These are phyloP conservation scores for Rotaria magnacalcarata DNA, from an alignment of 2,888 invertebrate species.

Conservation along the genomic window DNA sequence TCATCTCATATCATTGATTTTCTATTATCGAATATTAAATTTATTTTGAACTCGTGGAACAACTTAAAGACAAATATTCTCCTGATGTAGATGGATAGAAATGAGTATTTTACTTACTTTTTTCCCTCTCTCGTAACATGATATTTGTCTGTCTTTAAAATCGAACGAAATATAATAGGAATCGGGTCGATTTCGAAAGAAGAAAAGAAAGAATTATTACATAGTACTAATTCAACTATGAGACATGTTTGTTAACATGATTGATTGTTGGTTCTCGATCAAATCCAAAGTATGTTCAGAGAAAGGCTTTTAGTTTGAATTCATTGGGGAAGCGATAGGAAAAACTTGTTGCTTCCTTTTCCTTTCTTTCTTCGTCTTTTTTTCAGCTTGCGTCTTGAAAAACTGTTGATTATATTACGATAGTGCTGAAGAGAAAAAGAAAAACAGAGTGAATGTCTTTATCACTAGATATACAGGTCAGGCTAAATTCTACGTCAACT, in stretches of 20 bases:
- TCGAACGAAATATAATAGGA: neutral
- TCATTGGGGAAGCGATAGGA: neutral
- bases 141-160: neutral
- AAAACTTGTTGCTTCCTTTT: neutral
- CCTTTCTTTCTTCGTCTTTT: neutral
- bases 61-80: no score
- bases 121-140: neutral
- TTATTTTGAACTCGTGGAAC: no score
- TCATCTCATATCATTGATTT: no score
- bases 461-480: neutral
- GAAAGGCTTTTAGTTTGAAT: neutral
- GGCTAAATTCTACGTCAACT: neutral
- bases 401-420: neutral
- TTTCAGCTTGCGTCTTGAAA: neutral
- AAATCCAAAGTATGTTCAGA: neutral
- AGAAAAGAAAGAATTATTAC: neutral
- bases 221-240: neutral
- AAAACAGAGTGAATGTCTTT: neutral
- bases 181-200: neutral
- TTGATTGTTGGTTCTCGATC: neutral
- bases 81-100: neutral
- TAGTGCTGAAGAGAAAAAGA: neutral
- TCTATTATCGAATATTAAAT: no score
- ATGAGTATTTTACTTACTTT: neutral
- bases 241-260: neutral